Conservation (phyloP, 1,140 invertebrate genomes). For the Eueides isabella region DNA sequence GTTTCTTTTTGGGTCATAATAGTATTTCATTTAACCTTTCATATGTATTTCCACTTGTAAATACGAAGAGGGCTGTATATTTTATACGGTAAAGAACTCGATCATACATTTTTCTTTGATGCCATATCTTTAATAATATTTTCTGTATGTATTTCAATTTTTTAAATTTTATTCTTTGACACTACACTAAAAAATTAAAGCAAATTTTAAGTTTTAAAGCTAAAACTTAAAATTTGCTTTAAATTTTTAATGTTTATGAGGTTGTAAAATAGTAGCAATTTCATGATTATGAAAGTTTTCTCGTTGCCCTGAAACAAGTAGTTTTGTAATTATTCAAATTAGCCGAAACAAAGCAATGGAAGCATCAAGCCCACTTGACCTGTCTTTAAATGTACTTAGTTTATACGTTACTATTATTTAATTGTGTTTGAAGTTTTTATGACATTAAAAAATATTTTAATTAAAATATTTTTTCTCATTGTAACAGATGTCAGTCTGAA, state of each 20-base stretch:
- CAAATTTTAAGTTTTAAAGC: too few relatives aligned
- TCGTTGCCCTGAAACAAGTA: conserved; percentile 60
- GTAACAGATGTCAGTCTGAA: too few relatives aligned
- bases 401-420: conserved; percentile 8
- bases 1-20: too few relatives aligned
- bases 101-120: background rate
- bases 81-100: background rate
- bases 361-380: conserved; percentile 55
- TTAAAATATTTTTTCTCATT: too few relatives aligned
- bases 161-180: too few relatives aligned
- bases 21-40: too few relatives aligned
- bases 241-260: background rate
- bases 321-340: conserved; percentile 71
- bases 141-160: background rate
- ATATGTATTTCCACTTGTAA: too few relatives aligned
- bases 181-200: too few relatives aligned
- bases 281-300: conserved; percentile 56
- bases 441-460: background rate
- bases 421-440: background rate
- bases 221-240: background rate
- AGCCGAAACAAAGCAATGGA: conserved; percentile 55
- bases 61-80: too few relatives aligned
- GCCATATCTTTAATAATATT: background rate
- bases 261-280: conserved; percentile 17
- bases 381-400: conserved; percentile 49